Base-by-base conservation (phyloP, 1,140 invertebrate genomes). In the Trichonephila clavata region DNA sequence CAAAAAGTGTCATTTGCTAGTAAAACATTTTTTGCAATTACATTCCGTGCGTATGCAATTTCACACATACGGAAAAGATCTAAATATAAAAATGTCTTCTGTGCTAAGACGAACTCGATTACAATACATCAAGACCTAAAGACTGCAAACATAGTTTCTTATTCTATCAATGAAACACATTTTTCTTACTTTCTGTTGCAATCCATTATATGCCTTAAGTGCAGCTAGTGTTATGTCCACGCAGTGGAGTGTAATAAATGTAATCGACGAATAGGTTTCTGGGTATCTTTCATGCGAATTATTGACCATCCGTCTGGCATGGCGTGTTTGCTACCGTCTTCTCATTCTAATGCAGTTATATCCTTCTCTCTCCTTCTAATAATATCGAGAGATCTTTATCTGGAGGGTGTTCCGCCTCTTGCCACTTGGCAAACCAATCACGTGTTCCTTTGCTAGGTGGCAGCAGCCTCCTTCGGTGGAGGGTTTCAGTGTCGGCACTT, bases 401-500 rank as follows among this genome's bases (percentile, higher is more conserved):
- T 90, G 50, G 68, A 80, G 21, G 43, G 63, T 90, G 88, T 91
- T 83, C 89, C 71, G 89, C 77, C 77, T 91, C 59, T 71, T 63
- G 68, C 10, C 21, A 91, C 77, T 92, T 86, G 59, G 57, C 90
- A 92, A n/a, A 27, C 80, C n/a, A 68, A 63, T 92, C 90, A 92
- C 90, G 90, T 91, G 71, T 77, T 77, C 68, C 68, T 77, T 77
- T 77, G 89, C 71, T 91, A 91, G 89, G 89, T 91, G 89, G 89
- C 89, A 91, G 89, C 77, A 91, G 50, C 71, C 71, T 90, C 88
- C 32, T 80, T 60, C 32, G 27, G 68, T 65, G 10, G 68, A 18
- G 43, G 50, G n/a, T 63, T 63, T 27, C 50, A 57, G 32, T 88
- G 60, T 89, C 89, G 68, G 77, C 81, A 84, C 90, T 92, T 92